Evolutionary conservation across 2,113 vertebrate genomes (phyloP).

Genomic region (Gymnocephalus cernua): DNA sequence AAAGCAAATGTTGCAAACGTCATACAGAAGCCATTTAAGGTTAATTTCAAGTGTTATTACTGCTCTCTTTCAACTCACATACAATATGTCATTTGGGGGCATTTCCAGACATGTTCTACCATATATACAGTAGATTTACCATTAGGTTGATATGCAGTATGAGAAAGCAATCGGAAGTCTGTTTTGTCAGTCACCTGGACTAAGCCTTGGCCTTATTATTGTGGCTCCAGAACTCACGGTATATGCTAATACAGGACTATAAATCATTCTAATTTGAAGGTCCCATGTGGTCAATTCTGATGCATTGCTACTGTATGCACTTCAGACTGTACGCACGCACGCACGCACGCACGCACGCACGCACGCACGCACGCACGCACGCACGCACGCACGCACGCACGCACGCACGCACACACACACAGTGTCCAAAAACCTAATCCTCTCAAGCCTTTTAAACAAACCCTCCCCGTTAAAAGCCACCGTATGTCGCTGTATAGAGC

Average conservation of each 20-base stretch:
- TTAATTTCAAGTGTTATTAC: conserved; percentile 1
- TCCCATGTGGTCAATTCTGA: conserved; percentile 53
- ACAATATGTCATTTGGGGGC: not conserved
- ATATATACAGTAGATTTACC: not conserved
- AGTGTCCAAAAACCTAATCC: conserved; percentile 26
- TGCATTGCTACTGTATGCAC: conserved; percentile 44
- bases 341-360: no score
- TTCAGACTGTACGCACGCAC: not conserved
- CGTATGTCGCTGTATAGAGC: conserved; percentile 42
- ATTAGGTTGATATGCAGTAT: not conserved
- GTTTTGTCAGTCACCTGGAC: conserved; percentile 31
- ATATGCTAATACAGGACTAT: conserved; percentile 46
- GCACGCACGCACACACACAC: not conserved
- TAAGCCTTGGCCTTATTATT: conserved; percentile 13
- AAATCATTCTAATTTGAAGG: conserved; percentile 62
- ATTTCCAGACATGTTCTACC: not conserved
- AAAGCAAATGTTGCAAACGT: conserved; percentile 1
- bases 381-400: not conserved
- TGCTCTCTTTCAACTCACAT: conserved; percentile 26
- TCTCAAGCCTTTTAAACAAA: conserved; percentile 33
- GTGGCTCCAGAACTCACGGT: conserved; percentile 17
- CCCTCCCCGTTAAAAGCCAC: conserved; percentile 52
- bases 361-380: no score
- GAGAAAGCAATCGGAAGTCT: conserved; percentile 15
- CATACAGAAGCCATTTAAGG: not conserved